A percentile compares a stretch with the other conserved stretches of the same genome.
Conservation (phyloP, 2,113 vertebrate species). For the Thermophis baileyi region DNA sequence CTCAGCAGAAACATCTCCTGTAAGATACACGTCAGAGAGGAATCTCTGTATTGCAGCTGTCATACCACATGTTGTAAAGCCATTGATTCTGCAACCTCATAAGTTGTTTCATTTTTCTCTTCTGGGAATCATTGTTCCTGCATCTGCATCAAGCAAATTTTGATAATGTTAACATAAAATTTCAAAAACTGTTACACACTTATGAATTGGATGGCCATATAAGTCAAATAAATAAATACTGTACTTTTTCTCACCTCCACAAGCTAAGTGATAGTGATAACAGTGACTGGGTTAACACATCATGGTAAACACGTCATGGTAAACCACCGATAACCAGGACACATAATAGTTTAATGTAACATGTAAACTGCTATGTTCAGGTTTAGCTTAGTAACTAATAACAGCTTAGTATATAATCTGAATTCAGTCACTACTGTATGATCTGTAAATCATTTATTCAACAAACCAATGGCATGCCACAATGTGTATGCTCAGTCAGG, state of each 20-base stretch:
- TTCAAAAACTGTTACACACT: background rate
- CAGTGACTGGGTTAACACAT: background rate
- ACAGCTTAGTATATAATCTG: background rate
- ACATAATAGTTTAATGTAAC: background rate
- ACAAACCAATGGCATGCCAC: background rate
- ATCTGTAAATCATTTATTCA: background rate
- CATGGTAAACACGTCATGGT: background rate
- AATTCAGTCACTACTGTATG: background rate
- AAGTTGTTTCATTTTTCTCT: background rate
- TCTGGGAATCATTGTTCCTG: background rate
- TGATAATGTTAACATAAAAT: background rate
- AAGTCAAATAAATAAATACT: background rate
- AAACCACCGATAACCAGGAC: background rate
- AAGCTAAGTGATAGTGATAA: background rate
- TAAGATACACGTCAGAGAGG: background rate
- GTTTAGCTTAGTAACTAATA: background rate
- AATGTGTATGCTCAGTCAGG: background rate
- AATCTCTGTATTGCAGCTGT: background rate
- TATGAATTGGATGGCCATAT: background rate
- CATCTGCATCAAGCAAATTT: background rate
- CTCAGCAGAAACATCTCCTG: background rate
- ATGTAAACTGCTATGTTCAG: background rate
- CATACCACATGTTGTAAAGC: background rate
- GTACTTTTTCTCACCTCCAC: background rate
- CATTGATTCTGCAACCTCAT: background rate